Base-by-base conservation (phyloP, 2,113 vertebrate genomes). In the Dipodomys ordii region DNA sequence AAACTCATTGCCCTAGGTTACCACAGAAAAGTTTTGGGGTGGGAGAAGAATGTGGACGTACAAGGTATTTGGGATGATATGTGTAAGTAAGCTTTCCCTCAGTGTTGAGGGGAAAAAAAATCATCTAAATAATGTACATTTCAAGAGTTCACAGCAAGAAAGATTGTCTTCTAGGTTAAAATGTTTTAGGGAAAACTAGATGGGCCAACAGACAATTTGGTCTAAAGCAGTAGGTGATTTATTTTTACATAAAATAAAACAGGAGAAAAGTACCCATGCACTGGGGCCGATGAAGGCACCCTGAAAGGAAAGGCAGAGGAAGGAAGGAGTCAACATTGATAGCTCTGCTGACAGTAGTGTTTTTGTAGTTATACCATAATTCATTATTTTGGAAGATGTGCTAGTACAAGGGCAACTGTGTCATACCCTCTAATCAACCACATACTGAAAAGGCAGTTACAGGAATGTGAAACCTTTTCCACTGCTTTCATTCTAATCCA, bases 211-310 rank as follows among this genome's bases (percentile, higher is more conserved):
- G 39, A 69, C 25, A 71, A 7, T 60, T 23, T 84, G 82, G 28
- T 30, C 15, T 87, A 68, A 78, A 67, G 57, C 32, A 67, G n/a
- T 11, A 67, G 5, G 73, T 84, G 16, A 68, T 53, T 57, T 90
- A 77, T 60, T 78, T 95, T 93, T 88, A 28, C 68, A 35, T 32
- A 30, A 10, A 30, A 49, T 44, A 91, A 91, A 92, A 71, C 13
- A 71, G 67, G 53, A 80, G 16, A 92, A 18, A 39, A 35, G 2
- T 15, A 23, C 46, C 13, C 65, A 65, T 25, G 32, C 64, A 11
- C 8, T 49, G 20, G 39, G 46, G 15, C 22, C 62, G 35, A 12
- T 20, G 10, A 27, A 39, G 39, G 28, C 53, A 87, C 77, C 15
- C 30, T 27, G 39, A 57, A 65, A 32, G 30, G 18, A 11, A 57